phyloP scores from a whole-genome alignment of 2,797 vertebrate genomes.

The Thripadectes ignobilis region DNA sequence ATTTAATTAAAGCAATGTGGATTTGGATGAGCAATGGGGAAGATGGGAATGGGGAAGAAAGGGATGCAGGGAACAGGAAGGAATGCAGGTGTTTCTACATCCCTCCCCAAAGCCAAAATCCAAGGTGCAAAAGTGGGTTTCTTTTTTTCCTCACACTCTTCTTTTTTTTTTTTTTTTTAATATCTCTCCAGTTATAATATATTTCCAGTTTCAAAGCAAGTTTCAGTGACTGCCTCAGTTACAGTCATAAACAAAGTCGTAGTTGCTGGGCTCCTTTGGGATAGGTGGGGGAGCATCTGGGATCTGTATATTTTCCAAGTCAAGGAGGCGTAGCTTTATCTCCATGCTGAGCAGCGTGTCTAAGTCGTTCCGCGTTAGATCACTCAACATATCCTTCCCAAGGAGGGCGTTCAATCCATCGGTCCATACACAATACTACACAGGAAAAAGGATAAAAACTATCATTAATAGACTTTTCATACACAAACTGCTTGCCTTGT shows the following conservation, averaged over 20 bases:
- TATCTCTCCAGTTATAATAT: slow-evolving; percentile 72
- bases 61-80: neutral
- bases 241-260: slow-evolving; percentile 99
- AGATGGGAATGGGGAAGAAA: slow-evolving; percentile 20
- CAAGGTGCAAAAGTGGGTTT: slow-evolving; percentile 44
- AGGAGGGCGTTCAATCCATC: slow-evolving; percentile 96
- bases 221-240: slow-evolving; percentile 86
- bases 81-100: slow-evolving; percentile 8
- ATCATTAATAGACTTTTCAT: neutral
- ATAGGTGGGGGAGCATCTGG: slow-evolving; percentile 96
- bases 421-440: slow-evolving; percentile 97
- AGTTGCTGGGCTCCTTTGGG: slow-evolving; percentile 99
- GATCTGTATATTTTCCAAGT: slow-evolving; percentile 99
- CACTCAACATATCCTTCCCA: slow-evolving; percentile 98
- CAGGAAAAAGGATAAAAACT: neutral
- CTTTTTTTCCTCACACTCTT: slow-evolving; percentile 27
- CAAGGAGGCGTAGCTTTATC: slow-evolving; percentile 98
- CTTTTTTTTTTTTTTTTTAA: neutral
- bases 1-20: slow-evolving; percentile 64
- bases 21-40: slow-evolving; percentile 45
- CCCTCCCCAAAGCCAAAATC: slow-evolving; percentile 40
- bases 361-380: slow-evolving; percentile 93
- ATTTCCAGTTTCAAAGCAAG: slow-evolving; percentile 84
- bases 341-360: slow-evolving; percentile 99
- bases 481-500: neutral